phyloP scores from a whole-genome alignment of 2,797 vertebrate species.

The Paratrypauchen microcephalus region DNA sequence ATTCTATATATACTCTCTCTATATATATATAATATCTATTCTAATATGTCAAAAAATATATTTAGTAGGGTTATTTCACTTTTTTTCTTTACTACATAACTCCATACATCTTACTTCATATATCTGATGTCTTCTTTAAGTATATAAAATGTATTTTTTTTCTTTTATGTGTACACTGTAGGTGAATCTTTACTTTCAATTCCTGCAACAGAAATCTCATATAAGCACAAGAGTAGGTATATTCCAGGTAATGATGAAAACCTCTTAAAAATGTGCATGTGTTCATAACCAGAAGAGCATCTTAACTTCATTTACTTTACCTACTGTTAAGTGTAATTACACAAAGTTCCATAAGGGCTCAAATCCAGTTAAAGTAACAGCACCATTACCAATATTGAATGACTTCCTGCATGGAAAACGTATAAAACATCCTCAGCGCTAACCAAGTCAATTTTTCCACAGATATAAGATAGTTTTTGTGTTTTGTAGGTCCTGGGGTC shows the following conservation, averaged over 20 bases:
- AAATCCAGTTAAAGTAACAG: slow-evolving; percentile 19
- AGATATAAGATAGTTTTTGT: background rate
- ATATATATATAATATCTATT: too few species aligned
- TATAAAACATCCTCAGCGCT: too few species aligned
- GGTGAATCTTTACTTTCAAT: background rate
- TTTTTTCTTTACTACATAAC: too few species aligned
- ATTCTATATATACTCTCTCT: too few species aligned
- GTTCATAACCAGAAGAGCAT: slow-evolving; percentile 25
- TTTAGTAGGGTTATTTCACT: too few species aligned
- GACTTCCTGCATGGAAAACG: too few species aligned
- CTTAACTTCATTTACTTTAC: slow-evolving; percentile 20
- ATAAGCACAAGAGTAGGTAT: background rate
- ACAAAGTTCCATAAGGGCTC: slow-evolving; percentile 5
- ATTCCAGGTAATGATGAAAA: slow-evolving; percentile 24
- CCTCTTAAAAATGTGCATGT: slow-evolving; percentile 22
- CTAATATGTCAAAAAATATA: too few species aligned
- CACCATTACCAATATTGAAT: background rate
- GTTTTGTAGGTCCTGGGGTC: background rate
- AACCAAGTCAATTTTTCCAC: background rate
- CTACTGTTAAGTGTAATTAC: slow-evolving; percentile 9
- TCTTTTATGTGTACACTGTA: too few species aligned
- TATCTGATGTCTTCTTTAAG: too few species aligned
- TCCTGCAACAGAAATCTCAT: background rate
- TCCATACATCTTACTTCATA: too few species aligned
- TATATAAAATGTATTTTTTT: too few species aligned